A percentile compares a stretch with the other conserved stretches of the same genome.
Conservation (phyloP, 2,888 invertebrate genomes). For the Meliscaeva auricollis region DNA sequence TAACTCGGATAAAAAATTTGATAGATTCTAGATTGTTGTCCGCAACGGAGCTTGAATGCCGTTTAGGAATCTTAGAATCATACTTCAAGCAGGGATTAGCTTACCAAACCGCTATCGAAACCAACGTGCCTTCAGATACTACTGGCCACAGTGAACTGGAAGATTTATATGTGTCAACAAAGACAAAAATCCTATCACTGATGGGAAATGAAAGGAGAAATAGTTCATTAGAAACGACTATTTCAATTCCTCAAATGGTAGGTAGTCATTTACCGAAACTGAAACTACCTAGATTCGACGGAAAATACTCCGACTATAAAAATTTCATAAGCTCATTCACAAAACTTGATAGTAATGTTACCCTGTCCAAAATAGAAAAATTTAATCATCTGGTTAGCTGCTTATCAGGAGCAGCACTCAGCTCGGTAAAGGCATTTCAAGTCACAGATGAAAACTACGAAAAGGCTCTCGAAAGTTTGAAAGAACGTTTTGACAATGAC, state of each 20-base stretch:
- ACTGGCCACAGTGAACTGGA: not conserved
- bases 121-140: not conserved
- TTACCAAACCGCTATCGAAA: not conserved
- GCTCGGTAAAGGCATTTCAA: conserved; percentile 43
- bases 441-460: conserved; percentile 33
- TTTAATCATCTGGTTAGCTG: conserved; percentile 55
- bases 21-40: not conserved
- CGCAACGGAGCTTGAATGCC: not conserved
- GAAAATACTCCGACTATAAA: conserved; percentile 53
- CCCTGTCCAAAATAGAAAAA: conserved; percentile 49
- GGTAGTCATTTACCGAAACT: conserved; percentile 43
- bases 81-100: not conserved
- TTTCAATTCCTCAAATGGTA: conserved; percentile 26
- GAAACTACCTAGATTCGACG: conserved; percentile 37
- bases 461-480: conserved; percentile 16
- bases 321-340: conserved; percentile 50
- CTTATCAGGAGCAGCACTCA: conserved; percentile 15
- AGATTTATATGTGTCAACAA: not conserved
- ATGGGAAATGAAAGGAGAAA: conserved; percentile 2
- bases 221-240: conserved; percentile 18
- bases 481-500: conserved; percentile 43
- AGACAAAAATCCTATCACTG: not conserved
- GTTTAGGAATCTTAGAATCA: not conserved
- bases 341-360: conserved; percentile 35
- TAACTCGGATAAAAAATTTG: not conserved